Base-by-base conservation (phyloP, 2,888 invertebrate genomes). In the Acheta domesticus region DNA sequence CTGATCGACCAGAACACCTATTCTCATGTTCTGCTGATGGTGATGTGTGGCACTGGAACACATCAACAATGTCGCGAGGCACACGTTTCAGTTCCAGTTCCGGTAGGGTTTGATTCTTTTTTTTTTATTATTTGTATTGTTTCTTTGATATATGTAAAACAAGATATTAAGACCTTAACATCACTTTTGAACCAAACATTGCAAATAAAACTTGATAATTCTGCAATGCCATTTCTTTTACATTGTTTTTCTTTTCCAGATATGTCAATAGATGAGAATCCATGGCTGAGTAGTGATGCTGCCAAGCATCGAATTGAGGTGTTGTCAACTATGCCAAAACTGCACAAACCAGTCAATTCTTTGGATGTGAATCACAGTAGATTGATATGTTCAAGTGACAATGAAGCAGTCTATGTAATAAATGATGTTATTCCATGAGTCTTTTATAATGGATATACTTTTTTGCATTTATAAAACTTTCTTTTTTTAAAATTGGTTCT, bases 1-100 rank as follows among this genome's bases (percentile, higher is more conserved):
- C 93, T 0, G 92, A 93, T 80, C 91, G 94, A 84, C 96, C 96
- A 0, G 93, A 95, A 79, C 95, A 95, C 86, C 85, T 97, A 1
- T 93, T 96, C 82, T 94, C 94, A 0, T 92, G 94, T 84, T 94
- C 96, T 0, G 89, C 90, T 78, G 92, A 92, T 77, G 97, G 97
- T 0, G 94, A 96, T 85, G 87, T 97, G 4, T 96, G 96, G 95
- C 94, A 96, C 85, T 97, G 97, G 97, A 93, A 94, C 82, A 91
- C 92, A 84, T 91, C 91, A 82, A 79, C 83, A 2, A 78, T 82
- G 76, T 75, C 81, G n/a, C 79, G 79, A 21, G 76, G 79, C 8
- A 78, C 77, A 11, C 14, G 62, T n/a, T 20, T 50, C 16, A 62
- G 76, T 48, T 76, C 79, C 12, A 76, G 50, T n/a, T 79, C 79